Percentiles rank a stretch among this genome's conserved stretches.
Evolutionary conservation across 2,888 invertebrate species (phyloP).

Genomic region (Cantharis nigra): DNA sequence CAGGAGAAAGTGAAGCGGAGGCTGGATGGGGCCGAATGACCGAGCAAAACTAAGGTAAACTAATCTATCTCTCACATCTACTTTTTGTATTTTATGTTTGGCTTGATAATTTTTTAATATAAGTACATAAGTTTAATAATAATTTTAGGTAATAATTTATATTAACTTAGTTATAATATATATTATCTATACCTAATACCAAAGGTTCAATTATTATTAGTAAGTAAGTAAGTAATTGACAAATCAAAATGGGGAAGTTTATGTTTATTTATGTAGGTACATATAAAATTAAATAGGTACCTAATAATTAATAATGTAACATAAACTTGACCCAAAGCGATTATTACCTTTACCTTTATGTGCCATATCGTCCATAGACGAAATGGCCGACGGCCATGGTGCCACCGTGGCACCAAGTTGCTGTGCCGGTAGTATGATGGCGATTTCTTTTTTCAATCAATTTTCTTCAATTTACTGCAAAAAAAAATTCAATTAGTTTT

Average conservation of each 20-base stretch:
- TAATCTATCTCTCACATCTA: no score
- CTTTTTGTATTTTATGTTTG: no score
- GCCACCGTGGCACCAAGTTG: slow-evolving; percentile 78
- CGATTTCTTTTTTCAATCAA: slow-evolving; percentile 39
- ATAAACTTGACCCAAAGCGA: slow-evolving; percentile 17
- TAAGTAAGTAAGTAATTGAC: background rate
- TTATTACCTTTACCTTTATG: slow-evolving; percentile 73
- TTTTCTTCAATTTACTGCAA: slow-evolving; percentile 21
- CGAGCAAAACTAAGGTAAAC: no score
- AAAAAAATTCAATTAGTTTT: slow-evolving; percentile 2
- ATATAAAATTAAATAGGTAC: no score
- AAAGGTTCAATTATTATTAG: background rate
- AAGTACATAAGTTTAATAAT: no score
- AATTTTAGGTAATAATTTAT: no score
- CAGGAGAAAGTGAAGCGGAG: no score
- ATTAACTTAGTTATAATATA: no score
- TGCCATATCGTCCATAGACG: slow-evolving; percentile 81
- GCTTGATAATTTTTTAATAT: no score
- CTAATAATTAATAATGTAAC: background rate
- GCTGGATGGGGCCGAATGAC: no score
- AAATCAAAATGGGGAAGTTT: background rate
- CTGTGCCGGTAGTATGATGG: slow-evolving; percentile 78
- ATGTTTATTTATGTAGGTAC: background rate
- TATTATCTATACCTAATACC: no score
- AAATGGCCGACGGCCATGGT: slow-evolving; percentile 80